Evolutionary conservation across 2,888 invertebrate species (phyloP).

Genomic region (Hemithea aestivaria): DNA sequence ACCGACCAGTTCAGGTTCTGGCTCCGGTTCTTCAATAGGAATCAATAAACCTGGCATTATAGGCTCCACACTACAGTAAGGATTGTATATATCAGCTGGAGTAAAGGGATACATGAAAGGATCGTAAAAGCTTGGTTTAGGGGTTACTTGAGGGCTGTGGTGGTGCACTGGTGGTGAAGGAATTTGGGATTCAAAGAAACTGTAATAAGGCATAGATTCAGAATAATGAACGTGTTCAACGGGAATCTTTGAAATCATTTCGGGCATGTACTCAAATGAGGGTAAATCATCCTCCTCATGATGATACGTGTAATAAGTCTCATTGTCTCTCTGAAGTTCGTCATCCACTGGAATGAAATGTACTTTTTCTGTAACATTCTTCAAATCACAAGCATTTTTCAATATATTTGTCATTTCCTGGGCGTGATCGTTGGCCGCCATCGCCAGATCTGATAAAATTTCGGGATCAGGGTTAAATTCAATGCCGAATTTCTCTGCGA

Average conservation of each 20-base stretch:
- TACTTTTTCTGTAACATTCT: conserved; percentile 34
- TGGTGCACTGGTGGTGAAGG: conserved; percentile 39
- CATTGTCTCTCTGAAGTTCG: conserved; percentile 27
- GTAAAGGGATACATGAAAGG: conserved; percentile 39
- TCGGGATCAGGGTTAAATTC: conserved; percentile 65
- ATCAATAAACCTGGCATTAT: conserved; percentile 37
- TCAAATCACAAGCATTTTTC: conserved; percentile 45
- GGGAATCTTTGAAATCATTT: conserved; percentile 22
- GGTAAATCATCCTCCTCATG: conserved; percentile 32
- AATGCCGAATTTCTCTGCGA: conserved; percentile 67
- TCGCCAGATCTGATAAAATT: conserved; percentile 57
- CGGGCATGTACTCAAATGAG: conserved; percentile 20
- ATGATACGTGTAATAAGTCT: conserved; percentile 38
- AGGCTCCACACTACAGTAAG: conserved; percentile 49
- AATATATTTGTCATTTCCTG: conserved; percentile 55
- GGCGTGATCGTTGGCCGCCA: conserved; percentile 60
- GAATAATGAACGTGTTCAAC: conserved; percentile 30
- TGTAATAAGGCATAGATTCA: conserved; percentile 34
- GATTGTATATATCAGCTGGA: conserved; percentile 47
- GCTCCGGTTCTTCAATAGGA: conserved; percentile 44
- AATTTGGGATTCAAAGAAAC: conserved; percentile 50
- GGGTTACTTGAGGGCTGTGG: conserved; percentile 43
- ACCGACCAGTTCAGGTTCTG: conserved; percentile 58
- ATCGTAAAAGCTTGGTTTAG: conserved; percentile 57
- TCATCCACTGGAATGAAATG: conserved; percentile 31